These are phyloP conservation scores for Hartigia nigra DNA, from an alignment of 2,888 invertebrate species.

Conservation along the genomic window DNA sequence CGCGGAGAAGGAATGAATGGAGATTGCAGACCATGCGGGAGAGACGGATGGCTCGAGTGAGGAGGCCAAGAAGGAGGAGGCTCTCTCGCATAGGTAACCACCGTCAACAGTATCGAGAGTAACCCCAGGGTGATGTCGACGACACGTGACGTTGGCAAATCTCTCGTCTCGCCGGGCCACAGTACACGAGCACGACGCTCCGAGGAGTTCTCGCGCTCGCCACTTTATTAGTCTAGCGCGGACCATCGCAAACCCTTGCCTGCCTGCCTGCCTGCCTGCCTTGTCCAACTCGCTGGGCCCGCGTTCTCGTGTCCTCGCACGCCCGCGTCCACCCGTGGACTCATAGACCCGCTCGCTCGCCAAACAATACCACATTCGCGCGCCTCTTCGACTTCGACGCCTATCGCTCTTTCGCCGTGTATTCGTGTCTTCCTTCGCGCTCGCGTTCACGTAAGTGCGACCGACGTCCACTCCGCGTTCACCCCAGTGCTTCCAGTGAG, in stretches of 20 bases:
- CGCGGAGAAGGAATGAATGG: slow-evolving; percentile 58
- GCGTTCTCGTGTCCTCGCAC: slow-evolving; percentile 1
- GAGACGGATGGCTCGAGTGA: slow-evolving; percentile 44
- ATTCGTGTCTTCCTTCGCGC: background rate
- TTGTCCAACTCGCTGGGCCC: slow-evolving; percentile 21
- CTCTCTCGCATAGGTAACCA: slow-evolving; percentile 34
- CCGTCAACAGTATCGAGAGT: slow-evolving; percentile 49
- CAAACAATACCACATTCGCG: slow-evolving; percentile 14
- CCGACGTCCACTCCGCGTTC: background rate
- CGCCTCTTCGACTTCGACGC: slow-evolving; percentile 11
- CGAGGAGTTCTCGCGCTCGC: slow-evolving; percentile 60
- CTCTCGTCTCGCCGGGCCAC: slow-evolving; percentile 43
- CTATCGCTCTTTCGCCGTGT: slow-evolving; percentile 15
- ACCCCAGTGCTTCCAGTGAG: background rate
- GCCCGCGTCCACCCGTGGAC: slow-evolving; percentile 9
- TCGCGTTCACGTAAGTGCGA: background rate
- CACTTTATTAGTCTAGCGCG: slow-evolving; percentile 63
- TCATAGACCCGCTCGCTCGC: slow-evolving; percentile 2
- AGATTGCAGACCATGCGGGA: slow-evolving; percentile 54
- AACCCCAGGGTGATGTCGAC: slow-evolving; percentile 56
- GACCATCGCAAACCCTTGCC: slow-evolving; percentile 62
- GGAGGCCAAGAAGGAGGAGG: slow-evolving; percentile 27
- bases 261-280: slow-evolving; percentile 38
- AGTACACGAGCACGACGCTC: slow-evolving; percentile 28
- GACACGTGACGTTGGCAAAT: slow-evolving; percentile 61